Percentiles rank a stretch among this genome's conserved stretches.
These are phyloP conservation scores for Anthopleura xanthogrammica DNA, from an alignment of 92 coral and sea anemone genomes.

Conservation along the genomic window DNA sequence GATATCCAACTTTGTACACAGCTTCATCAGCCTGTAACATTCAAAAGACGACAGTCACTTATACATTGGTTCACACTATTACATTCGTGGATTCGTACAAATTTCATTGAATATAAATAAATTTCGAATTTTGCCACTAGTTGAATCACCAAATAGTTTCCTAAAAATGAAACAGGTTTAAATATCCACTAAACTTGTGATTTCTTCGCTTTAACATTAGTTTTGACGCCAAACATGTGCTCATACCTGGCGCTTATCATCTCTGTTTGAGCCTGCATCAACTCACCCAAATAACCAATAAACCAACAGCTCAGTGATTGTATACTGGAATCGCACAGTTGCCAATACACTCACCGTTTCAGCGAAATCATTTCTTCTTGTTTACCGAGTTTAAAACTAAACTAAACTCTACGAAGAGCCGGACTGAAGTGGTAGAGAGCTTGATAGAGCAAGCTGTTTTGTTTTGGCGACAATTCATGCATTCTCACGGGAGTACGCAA, in stretches of 20 bases:
- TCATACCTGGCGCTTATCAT: too few relatives aligned
- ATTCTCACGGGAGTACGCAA: background rate
- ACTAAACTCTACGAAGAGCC: too few relatives aligned
- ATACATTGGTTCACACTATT: too few relatives aligned
- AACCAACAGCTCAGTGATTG: background rate
- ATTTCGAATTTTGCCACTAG: background rate
- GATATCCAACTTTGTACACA: slow-evolving; percentile 89
- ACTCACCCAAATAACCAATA: background rate
- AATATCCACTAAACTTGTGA: too few relatives aligned
- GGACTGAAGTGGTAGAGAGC: background rate
- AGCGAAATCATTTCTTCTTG: too few relatives aligned
- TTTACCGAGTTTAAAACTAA: too few relatives aligned
- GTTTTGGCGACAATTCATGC: background rate
- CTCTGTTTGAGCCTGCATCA: too few relatives aligned
- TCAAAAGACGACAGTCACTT: background rate
- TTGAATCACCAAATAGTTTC: too few relatives aligned
- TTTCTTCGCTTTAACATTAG: background rate
- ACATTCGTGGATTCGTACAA: too few relatives aligned
- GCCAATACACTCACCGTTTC: too few relatives aligned
- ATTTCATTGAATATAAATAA: background rate
- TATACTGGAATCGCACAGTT: too few relatives aligned
- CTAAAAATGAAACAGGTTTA: too few relatives aligned
- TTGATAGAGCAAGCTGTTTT: background rate
- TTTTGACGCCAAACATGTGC: background rate
- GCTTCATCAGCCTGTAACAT: slow-evolving; percentile 81